Percentiles rank a stretch among this genome's conserved stretches.
Evolutionary conservation across 2,113 vertebrate genomes (phyloP).

Genomic region (Limnothrissa miodon): DNA sequence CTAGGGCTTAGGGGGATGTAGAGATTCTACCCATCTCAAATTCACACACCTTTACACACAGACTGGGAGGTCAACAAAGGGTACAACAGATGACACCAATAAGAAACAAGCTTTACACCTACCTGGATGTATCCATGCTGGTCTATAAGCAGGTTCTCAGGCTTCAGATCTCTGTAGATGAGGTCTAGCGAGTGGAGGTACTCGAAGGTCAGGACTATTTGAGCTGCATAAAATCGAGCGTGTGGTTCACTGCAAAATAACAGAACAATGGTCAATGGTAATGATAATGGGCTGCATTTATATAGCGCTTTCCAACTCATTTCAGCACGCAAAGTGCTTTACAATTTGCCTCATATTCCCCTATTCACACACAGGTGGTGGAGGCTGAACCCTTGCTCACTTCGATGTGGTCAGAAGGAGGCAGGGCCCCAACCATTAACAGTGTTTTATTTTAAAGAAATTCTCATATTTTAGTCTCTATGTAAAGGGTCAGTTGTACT

Average conservation of each 20-base stretch:
- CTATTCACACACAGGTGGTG: too few species aligned
- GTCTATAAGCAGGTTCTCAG: constrained; percentile 98
- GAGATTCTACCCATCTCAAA: too few species aligned
- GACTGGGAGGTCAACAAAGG: not conserved
- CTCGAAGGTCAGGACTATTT: constrained; percentile 99
- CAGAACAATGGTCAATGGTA: not conserved
- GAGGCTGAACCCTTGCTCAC: too few species aligned
- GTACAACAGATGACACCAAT: not conserved
- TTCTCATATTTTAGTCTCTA: too few species aligned
- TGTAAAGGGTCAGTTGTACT: too few species aligned
- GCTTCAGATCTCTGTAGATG: constrained; percentile 99
- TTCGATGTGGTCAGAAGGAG: too few species aligned
- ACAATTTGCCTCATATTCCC: too few species aligned
- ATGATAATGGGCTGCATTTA: too few species aligned
- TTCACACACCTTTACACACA: not conserved
- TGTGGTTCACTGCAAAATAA: constrained; percentile 85
- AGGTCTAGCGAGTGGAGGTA: constrained; percentile 99
- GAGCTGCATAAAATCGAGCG: constrained; percentile 96
- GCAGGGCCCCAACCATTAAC: too few species aligned
- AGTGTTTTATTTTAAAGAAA: too few species aligned
- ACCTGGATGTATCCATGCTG: constrained; percentile 99
- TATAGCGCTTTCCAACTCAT: too few species aligned
- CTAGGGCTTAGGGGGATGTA: too few species aligned
- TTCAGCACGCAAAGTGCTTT: not conserved
- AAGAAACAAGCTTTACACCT: constrained; percentile 1